A percentile compares a stretch with the other conserved stretches of the same genome.
Conservation (phyloP, 2,113 vertebrate genomes). For the Elephas maximus region DNA sequence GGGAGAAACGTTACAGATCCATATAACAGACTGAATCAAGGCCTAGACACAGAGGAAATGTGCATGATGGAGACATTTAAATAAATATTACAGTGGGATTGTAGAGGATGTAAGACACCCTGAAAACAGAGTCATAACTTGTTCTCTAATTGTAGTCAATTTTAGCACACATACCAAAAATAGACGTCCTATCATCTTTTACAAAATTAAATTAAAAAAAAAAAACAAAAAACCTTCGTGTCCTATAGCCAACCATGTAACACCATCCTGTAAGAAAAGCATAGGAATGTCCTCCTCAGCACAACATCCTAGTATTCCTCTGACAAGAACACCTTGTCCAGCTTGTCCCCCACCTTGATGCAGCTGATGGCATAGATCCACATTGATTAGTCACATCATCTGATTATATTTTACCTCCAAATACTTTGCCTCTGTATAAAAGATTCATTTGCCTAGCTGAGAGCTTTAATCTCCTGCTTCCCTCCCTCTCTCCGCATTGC, state of each 20-base stretch:
- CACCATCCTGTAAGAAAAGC: background rate
- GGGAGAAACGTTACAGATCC: background rate
- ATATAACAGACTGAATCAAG: background rate
- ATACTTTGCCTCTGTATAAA: background rate
- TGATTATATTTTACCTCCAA: background rate
- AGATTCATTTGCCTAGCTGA: background rate
- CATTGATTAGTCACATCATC: background rate
- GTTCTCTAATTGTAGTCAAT: background rate
- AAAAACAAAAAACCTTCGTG: background rate
- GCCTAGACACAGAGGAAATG: background rate
- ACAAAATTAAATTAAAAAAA: background rate
- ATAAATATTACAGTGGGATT: background rate
- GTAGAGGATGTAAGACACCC: background rate
- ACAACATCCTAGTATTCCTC: background rate
- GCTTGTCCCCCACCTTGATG: fast-evolving
- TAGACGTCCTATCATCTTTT: background rate
- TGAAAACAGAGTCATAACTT: background rate
- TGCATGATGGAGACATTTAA: background rate
- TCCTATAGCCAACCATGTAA: background rate
- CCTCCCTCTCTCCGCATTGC: background rate
- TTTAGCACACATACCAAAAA: background rate
- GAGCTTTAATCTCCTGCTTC: background rate
- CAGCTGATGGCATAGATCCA: background rate
- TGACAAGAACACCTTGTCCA: background rate
- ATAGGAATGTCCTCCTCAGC: background rate